Evolutionary conservation across 2,797 vertebrate species (phyloP), one percentile per base, ranked within the genome.

Genomic region (Sebastes jordani): DNA sequence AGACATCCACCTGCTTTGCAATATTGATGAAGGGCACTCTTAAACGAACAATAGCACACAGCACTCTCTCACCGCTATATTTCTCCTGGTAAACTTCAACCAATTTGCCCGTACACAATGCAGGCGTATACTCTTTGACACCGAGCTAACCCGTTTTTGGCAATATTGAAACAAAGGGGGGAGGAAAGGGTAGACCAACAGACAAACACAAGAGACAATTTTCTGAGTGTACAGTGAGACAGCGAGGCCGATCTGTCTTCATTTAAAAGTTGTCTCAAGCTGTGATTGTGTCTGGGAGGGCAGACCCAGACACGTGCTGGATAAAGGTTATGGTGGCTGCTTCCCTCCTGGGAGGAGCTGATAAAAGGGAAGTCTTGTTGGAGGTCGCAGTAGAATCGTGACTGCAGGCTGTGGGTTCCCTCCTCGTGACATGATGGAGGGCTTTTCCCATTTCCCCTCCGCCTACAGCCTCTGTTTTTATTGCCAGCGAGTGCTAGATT

Each of bases 221-320:
- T 86, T 82, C 84, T 76, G 80, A 74, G 76, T 74, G 72, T 78
- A 87, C 80, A 82, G 83, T 82, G 79, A 80, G 86, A 86, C 82
- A 34, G 80, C 1, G 2, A 36, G 84, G 69, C 66, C 74, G 80
- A 93, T 91, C 91, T 25, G 82, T 93, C 93, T 94, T 92, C 84
- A 92, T 94, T 93, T 91, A 80, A 85, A 90, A 89, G 84, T 85
- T 93, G 89, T 92, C 90, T 89, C 66, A 16, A 68, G 76, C 81
- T 70, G 88, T 87, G 90, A 93, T 94, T 91, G 86, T 80, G 83
- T 92, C 86, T 88, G 72, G 74, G 81, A 82, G 89, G 84, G 83
- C 80, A 72, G 86, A 68, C 69, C 68, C 76, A 78, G 77, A 76
- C 85, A 84, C 30, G 29, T n/a, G 73, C 85, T 75, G 79, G 71